These are phyloP conservation scores for Anguilla rostrata DNA, from an alignment of 2,113 vertebrate genomes.

Conservation along the genomic window DNA sequence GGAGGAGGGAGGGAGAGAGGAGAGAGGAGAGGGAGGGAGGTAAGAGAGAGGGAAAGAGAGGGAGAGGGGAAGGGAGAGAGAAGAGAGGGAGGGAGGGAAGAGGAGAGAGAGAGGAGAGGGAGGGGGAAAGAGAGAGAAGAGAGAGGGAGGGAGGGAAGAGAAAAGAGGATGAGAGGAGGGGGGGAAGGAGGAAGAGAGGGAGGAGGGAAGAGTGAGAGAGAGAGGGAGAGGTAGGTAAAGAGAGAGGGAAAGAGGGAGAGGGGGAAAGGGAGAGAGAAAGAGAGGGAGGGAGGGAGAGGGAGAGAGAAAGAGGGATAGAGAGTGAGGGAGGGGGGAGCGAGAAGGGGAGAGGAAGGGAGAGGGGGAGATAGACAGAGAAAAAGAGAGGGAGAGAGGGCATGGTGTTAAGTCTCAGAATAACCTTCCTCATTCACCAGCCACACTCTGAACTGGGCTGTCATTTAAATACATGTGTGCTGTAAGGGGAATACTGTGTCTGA, in stretches of 20 bases:
- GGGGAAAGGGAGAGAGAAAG: not conserved
- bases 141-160: not conserved
- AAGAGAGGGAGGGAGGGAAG: too few species aligned
- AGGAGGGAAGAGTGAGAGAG: too few species aligned
- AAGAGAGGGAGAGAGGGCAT: not conserved
- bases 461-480: too few species aligned
- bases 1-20: too few species aligned
- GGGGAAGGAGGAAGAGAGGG: too few species aligned
- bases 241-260: too few species aligned
- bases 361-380: not conserved
- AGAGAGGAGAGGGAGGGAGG: too few species aligned
- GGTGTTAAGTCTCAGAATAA: not conserved
- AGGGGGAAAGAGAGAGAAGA: not conserved
- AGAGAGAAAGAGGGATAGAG: rapidly evolving
- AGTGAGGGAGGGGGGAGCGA: not conserved
- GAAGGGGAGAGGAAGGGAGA: not conserved
- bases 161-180: rapidly evolving
- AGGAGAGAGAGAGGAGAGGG: too few species aligned
- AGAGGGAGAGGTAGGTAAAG: not conserved
- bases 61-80: too few species aligned
- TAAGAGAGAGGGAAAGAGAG: too few species aligned
- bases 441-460: too few species aligned
- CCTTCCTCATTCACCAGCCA: not conserved
- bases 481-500: slow-evolving; percentile 40
- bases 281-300: not conserved